phyloP scores from a whole-genome alignment of 2,113 vertebrate genomes.

The Calidris pugnax region DNA sequence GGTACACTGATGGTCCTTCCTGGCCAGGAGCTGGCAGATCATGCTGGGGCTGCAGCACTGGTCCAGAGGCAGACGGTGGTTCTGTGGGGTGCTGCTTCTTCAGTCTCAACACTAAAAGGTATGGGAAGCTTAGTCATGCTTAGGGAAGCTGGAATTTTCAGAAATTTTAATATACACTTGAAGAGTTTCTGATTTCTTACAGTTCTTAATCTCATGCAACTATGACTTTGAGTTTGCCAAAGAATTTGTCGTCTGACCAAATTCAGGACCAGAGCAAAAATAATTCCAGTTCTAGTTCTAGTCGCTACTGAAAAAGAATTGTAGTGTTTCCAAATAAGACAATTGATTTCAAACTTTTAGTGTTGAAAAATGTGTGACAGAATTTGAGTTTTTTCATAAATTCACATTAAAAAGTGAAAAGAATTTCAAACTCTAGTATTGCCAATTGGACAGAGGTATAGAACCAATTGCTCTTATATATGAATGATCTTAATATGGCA shows the following conservation, averaged over 20 bases:
- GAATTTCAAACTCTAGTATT: background rate
- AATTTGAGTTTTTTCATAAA: background rate
- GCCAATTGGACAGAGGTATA: background rate
- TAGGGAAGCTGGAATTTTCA: background rate
- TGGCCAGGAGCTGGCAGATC: background rate
- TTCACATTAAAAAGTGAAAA: background rate
- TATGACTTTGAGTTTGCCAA: background rate
- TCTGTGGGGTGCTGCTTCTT: background rate
- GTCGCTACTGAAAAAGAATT: background rate
- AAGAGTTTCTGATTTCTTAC: background rate
- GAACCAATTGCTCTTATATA: background rate
- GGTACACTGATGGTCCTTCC: too few relatives aligned
- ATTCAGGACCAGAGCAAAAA: background rate
- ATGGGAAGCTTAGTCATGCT: background rate
- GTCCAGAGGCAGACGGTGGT: too few relatives aligned
- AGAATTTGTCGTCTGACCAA: background rate
- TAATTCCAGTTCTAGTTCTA: background rate
- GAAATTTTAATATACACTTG: background rate
- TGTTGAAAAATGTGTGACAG: background rate
- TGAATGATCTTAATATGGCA: background rate
- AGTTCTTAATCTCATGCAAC: background rate
- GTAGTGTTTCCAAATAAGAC: background rate
- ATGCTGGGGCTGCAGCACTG: fast-evolving
- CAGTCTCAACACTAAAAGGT: background rate
- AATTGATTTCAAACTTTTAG: background rate